Evolutionary conservation across 2,888 invertebrate species (phyloP), one percentile per base, ranked within the genome.

Genomic region (Mimachlamys varia): DNA sequence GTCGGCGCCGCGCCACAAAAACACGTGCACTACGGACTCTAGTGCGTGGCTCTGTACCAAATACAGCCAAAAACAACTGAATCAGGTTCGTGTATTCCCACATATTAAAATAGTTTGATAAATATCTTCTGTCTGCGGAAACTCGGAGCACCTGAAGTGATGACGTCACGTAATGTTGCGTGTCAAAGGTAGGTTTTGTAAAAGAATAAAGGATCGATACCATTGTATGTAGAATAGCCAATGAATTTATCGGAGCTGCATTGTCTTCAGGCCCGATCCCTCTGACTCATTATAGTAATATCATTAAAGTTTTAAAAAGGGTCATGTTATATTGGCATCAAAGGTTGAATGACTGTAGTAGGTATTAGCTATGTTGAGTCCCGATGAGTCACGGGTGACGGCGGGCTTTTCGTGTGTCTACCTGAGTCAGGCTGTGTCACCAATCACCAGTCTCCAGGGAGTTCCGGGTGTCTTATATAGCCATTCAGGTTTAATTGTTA

Each of bases 71-170:
- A 19, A 27, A 76, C 22, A 62, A 62, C n/a, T 62, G n/a, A 22
- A 22, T n/a, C 76, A 33, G 27, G 76, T 76, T 76, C 27, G 76
- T 33, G 33, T 76, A 76, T 76, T 76, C 76, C 76, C 33, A 76
- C 76, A 76, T 76, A 76, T 76, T 33, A 76, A 76, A 76, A 76
- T 76, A 76, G 76, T 76, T 76, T 76, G 76, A 76, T 76, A 76
- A 76, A 33, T 76, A 76, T 76, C 76, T 76, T 76, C 76, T 76
- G 76, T 76, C 76, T 76, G 76, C 33, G 76, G 76, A 76, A 76
- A 76, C 76, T 76, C 76, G 33, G 76, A 76, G 76, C 76, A 76
- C 76, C 76, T 76, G 76, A 76, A 76, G 76, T 27, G 76, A 76
- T 76, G 76, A 76, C 76, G 76, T 76, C 76, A 76, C 76, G 76